These are phyloP conservation scores for Anastrepha ludens DNA, from an alignment of 1,140 invertebrate genomes.

Conservation along the genomic window DNA sequence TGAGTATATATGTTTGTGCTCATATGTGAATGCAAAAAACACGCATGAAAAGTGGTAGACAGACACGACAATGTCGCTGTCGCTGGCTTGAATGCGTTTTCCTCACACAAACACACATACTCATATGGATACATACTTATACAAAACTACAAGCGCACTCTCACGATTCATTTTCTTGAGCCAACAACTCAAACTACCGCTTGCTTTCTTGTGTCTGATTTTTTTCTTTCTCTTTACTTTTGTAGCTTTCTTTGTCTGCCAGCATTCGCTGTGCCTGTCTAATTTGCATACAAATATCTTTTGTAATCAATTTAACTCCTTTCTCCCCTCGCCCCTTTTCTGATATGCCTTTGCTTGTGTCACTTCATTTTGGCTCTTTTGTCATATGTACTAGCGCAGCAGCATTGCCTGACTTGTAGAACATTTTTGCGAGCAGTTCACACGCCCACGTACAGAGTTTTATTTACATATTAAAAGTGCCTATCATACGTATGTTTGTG, in stretches of 20 bases:
- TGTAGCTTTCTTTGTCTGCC: not conserved
- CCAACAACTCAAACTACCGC: not conserved
- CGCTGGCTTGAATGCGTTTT: slow-evolving; percentile 22
- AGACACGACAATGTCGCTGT: slow-evolving; percentile 41
- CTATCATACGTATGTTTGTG: not conserved
- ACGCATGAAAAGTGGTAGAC: not conserved
- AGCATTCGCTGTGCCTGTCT: slow-evolving; percentile 28
- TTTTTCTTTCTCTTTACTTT: slow-evolving; percentile 5
- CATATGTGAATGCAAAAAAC: too few relatives aligned
- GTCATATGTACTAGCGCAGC: not conserved
- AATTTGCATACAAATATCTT: slow-evolving; percentile 55
- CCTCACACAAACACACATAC: not conserved
- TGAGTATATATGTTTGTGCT: too few relatives aligned
- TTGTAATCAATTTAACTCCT: slow-evolving; percentile 54
- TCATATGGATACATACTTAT: not conserved
- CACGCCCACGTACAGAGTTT: not conserved
- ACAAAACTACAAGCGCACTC: not conserved
- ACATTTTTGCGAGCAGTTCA: not conserved
- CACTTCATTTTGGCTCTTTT: slow-evolving; percentile 46
- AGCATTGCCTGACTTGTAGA: not conserved
- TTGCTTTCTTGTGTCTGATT: not conserved
- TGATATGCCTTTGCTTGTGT: not conserved
- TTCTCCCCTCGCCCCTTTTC: not conserved
- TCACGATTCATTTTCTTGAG: slow-evolving; percentile 23
- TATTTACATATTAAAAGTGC: slow-evolving; percentile 23